phyloP scores from a whole-genome alignment of 2,888 invertebrate genomes.

The Trissoscelio sp. region DNA sequence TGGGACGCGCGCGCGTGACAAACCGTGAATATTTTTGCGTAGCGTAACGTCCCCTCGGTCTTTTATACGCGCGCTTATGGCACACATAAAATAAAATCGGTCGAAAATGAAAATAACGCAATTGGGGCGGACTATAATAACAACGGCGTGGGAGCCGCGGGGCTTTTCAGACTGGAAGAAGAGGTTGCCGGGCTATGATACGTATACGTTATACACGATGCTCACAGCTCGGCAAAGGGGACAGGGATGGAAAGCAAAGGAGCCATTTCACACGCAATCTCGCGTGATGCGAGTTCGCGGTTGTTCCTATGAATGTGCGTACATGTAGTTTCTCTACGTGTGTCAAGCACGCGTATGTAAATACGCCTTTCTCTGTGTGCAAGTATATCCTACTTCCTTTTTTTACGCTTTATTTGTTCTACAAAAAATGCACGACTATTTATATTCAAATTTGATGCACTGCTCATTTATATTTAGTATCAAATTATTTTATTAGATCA shows the following conservation, averaged over 20 bases:
- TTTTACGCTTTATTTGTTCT: no score
- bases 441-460: no score
- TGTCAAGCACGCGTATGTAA: conserved; percentile 52
- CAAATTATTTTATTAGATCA: no score
- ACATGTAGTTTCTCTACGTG: conserved; percentile 38
- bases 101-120: conserved; percentile 59
- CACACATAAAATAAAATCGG: conserved; percentile 57
- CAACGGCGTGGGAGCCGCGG: conserved; percentile 63
- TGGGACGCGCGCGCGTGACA: no score
- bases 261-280: conserved; percentile 79
- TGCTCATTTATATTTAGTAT: no score
- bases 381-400: conserved; percentile 18
- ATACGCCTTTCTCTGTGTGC: conserved; percentile 22
- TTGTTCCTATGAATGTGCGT: conserved; percentile 60
- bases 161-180: conserved; percentile 64
- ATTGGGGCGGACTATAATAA: conserved; percentile 63
- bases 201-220: conserved; percentile 40
- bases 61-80: conserved; percentile 24
- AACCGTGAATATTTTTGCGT: conserved; percentile 16
- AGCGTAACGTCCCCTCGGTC: conserved; percentile 7
- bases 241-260: conserved; percentile 52
- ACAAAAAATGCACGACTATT: no score
- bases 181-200: conserved; percentile 57
- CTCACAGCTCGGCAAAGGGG: conserved; percentile 54
- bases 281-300: conserved; percentile 79